phyloP scores from a whole-genome alignment of 2,888 invertebrate species.

The Rhingia rostrata region DNA sequence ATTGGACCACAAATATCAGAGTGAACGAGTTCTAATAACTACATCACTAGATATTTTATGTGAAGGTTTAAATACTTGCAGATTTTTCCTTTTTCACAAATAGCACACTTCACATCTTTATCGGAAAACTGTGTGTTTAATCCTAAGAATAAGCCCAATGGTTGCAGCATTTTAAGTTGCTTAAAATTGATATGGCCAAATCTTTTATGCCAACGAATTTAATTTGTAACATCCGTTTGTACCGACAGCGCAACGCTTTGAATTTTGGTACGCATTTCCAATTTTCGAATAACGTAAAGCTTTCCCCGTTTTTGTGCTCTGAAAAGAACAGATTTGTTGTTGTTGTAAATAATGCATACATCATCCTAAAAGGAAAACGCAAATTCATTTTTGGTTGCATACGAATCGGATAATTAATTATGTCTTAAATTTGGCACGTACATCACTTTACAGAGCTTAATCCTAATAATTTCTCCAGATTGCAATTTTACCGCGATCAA shows the following conservation, averaged over 20 bases:
- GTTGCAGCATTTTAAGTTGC: slow-evolving; percentile 44
- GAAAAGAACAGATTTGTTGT: slow-evolving; percentile 15
- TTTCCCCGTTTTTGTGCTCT: not conserved
- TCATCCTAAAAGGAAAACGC: not conserved
- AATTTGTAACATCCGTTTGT: not conserved
- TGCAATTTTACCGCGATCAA: not conserved
- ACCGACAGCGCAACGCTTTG: not conserved
- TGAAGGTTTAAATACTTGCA: slow-evolving; percentile 22
- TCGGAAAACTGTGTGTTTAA: slow-evolving; percentile 24
- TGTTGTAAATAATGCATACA: too few species aligned
- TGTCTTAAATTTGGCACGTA: slow-evolving; percentile 30
- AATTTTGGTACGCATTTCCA: not conserved
- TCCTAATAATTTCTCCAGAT: not conserved
- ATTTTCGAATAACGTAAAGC: slow-evolving; percentile 7
- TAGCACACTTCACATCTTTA: slow-evolving; percentile 19
- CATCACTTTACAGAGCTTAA: not conserved
- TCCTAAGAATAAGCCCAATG: too few species aligned
- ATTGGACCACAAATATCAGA: slow-evolving; percentile 67
- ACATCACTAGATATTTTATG: slow-evolving; percentile 20
- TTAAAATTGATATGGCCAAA: slow-evolving; percentile 45
- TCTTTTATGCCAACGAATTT: slow-evolving; percentile 46
- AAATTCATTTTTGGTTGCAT: slow-evolving; percentile 23
- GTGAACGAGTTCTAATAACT: slow-evolving; percentile 64
- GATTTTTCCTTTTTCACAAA: slow-evolving; percentile 45
- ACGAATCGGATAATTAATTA: slow-evolving; percentile 21